Evolutionary conservation across 2,113 vertebrate species (phyloP).

Genomic region (Ammodytes dubius): DNA sequence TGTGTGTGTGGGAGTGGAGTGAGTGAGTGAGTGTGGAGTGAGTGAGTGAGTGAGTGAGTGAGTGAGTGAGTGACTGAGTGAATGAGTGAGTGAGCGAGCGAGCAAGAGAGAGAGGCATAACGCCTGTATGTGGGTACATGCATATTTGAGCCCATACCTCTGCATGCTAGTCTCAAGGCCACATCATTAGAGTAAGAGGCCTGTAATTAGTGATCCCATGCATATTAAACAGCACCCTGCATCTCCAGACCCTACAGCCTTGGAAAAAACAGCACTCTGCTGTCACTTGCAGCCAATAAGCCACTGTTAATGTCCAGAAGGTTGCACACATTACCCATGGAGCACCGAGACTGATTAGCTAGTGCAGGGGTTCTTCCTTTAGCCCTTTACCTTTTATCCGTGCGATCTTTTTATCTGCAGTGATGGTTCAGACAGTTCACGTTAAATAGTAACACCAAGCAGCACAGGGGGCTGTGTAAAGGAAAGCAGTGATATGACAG

Average conservation of each 20-base stretch:
- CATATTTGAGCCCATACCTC: slow-evolving; percentile 48
- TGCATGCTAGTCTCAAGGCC: slow-evolving; percentile 76
- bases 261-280: slow-evolving; percentile 61
- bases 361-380: slow-evolving; percentile 25
- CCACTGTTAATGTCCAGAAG: slow-evolving; percentile 55
- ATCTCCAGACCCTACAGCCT: slow-evolving; percentile 64
- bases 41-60: neutral
- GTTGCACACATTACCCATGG: slow-evolving; percentile 56
- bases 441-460: slow-evolving; percentile 1
- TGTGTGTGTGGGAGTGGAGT: neutral
- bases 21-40: slow-evolving; percentile 20
- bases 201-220: slow-evolving; percentile 82
- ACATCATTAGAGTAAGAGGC: slow-evolving; percentile 81
- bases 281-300: slow-evolving; percentile 67
- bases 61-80: slow-evolving; percentile 16
- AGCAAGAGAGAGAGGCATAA: no score
- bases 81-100: neutral
- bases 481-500: slow-evolving; percentile 22
- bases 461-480: neutral
- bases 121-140: slow-evolving; percentile 15
- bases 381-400: slow-evolving; percentile 29
- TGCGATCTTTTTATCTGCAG: slow-evolving; percentile 22
- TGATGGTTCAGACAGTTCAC: slow-evolving; percentile 22
- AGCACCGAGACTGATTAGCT: slow-evolving; percentile 49
- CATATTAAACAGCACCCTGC: slow-evolving; percentile 81